Evolutionary conservation across 2,113 vertebrate genomes (phyloP).

Genomic region (Hipposideros armiger): DNA sequence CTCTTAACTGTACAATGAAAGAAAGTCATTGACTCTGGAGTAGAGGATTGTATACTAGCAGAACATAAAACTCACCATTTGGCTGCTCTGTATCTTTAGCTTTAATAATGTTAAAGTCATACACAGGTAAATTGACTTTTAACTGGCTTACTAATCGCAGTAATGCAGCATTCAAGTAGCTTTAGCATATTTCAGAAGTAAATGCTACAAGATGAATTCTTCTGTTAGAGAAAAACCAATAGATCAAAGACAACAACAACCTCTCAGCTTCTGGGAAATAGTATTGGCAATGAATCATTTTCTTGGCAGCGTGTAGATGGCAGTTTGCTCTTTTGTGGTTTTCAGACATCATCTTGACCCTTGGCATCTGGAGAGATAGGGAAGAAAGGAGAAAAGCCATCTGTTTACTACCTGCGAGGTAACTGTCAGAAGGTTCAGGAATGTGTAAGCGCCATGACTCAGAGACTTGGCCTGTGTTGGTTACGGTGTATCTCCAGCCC

Average conservation of each 20-base stretch:
- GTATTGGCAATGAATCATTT: not conserved
- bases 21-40: not conserved
- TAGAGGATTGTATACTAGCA: not conserved
- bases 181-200: not conserved
- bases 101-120: not conserved
- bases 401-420: not conserved
- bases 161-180: not conserved
- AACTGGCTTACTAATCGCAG: not conserved
- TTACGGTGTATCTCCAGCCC: not conserved
- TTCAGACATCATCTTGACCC: not conserved
- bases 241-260: not conserved
- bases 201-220: not conserved
- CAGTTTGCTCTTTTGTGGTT: constrained; percentile 11
- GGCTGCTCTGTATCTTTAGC: not conserved
- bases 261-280: not conserved
- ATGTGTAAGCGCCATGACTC: not conserved
- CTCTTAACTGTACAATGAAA: not conserved
- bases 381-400: not conserved
- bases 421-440: not conserved
- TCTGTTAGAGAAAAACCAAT: not conserved
- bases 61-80: not conserved
- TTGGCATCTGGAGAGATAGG: not conserved
- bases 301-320: not conserved
- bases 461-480: not conserved
- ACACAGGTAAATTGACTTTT: not conserved